phyloP scores from a whole-genome alignment of 2,113 vertebrate genomes.

The Poeciliopsis turrubarensis region DNA sequence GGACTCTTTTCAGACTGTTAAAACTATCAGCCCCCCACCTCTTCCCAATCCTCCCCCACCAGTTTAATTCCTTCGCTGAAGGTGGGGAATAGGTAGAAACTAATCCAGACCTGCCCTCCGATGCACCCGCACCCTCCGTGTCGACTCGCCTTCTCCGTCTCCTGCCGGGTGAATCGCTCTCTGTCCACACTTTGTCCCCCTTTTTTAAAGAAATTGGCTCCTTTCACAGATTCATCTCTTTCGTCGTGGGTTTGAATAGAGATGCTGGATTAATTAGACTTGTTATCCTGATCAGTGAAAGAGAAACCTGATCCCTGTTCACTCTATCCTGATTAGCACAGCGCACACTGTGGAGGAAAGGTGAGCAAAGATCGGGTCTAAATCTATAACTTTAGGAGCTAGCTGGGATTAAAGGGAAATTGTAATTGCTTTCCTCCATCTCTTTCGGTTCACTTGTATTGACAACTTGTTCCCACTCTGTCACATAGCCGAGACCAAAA shows the following conservation, averaged over 20 bases:
- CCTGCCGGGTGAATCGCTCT: slow-evolving; percentile 34
- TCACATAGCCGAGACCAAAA: slow-evolving; percentile 41
- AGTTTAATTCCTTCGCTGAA: slow-evolving; percentile 82
- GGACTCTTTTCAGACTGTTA: slow-evolving; percentile 85
- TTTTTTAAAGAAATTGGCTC: slow-evolving; percentile 47
- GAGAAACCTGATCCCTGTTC: slow-evolving; percentile 70
- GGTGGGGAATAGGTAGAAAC: slow-evolving; percentile 79
- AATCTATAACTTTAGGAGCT: slow-evolving; percentile 71
- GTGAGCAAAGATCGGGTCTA: slow-evolving; percentile 55
- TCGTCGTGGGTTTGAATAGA: slow-evolving; percentile 63
- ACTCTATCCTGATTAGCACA: slow-evolving; percentile 68
- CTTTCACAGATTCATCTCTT: slow-evolving; percentile 57
- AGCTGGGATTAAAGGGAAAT: slow-evolving; percentile 74
- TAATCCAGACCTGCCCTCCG: slow-evolving; percentile 62
- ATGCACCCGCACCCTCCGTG: slow-evolving; percentile 18
- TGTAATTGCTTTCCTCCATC: slow-evolving; percentile 70
- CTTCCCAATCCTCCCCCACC: slow-evolving; percentile 57
- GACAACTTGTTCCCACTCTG: slow-evolving; percentile 68
- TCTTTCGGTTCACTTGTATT: slow-evolving; percentile 73
- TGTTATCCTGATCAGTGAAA: slow-evolving; percentile 77
- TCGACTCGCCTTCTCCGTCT: slow-evolving; percentile 7
- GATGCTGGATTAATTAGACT: slow-evolving; percentile 77
- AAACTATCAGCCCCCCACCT: slow-evolving; percentile 82
- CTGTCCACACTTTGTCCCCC: slow-evolving; percentile 46
- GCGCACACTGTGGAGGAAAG: slow-evolving; percentile 28